Evolutionary conservation across 2,888 invertebrate genomes (phyloP).

Genomic region (Amaurobius ferox): DNA sequence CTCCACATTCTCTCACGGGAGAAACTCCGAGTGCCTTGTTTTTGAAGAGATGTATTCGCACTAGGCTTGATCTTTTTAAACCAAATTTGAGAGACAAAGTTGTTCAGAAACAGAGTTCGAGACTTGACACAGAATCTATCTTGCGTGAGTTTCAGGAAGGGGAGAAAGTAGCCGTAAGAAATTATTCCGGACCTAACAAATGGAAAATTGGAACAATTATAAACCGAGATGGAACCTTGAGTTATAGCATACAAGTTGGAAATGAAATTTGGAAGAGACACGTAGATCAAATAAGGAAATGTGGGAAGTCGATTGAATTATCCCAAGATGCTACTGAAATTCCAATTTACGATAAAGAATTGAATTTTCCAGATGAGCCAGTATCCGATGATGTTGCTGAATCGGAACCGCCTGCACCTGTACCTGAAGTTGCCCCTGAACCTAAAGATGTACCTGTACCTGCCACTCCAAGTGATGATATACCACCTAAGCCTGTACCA

Average conservation of each 20-base stretch:
- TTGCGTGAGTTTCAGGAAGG: conserved; percentile 52
- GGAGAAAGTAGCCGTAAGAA: conserved; percentile 49
- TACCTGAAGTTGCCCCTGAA: conserved; percentile 34
- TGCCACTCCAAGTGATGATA: conserved; percentile 16
- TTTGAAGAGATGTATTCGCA: no score
- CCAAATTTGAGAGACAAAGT: no score
- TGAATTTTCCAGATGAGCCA: conserved; percentile 41
- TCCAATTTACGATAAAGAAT: conserved; percentile 44
- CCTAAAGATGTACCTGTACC: conserved; percentile 25
- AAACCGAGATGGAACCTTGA: conserved; percentile 30
- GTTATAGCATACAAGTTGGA: no score
- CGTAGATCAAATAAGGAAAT: conserved; percentile 43
- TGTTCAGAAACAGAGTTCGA: conserved; percentile 37
- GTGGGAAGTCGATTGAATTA: conserved; percentile 45
- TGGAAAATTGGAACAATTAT: conserved; percentile 47
- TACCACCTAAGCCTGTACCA: conserved; percentile 18
- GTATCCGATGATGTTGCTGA: conserved; percentile 47
- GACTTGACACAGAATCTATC: conserved; percentile 51
- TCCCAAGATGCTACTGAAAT: conserved; percentile 43
- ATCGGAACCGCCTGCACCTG: conserved; percentile 37
- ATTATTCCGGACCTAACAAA: conserved; percentile 46
- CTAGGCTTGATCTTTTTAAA: no score
- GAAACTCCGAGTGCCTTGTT: no score
- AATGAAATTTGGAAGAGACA: conserved; percentile 11
- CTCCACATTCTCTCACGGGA: no score